phyloP scores from a whole-genome alignment of 2,888 invertebrate species.

The Caradrina kadenii region DNA sequence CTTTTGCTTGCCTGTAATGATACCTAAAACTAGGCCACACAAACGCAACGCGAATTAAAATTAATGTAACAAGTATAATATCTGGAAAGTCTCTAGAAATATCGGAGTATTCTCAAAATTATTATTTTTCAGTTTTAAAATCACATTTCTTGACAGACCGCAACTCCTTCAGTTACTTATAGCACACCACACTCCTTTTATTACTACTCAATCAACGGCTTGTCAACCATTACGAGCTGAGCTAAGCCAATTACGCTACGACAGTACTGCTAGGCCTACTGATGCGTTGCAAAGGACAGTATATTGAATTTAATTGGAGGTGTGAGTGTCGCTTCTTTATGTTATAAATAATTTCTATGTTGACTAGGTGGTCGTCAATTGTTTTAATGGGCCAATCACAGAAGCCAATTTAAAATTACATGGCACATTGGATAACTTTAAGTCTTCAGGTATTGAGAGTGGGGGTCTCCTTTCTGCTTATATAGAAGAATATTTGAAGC shows the following conservation, averaged over 20 bases:
- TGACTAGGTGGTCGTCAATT: background rate
- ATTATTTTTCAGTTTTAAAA: too few relatives aligned
- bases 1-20: background rate
- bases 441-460: background rate
- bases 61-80: background rate
- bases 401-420: background rate
- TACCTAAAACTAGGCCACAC: background rate
- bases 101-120: too few relatives aligned
- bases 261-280: background rate
- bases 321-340: background rate
- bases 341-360: background rate
- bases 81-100: too few relatives aligned
- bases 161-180: background rate
- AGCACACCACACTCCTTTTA: background rate
- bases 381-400: background rate
- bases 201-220: background rate
- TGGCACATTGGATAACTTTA: background rate
- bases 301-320: too few relatives aligned
- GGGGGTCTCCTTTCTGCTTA: background rate
- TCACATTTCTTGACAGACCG: too few relatives aligned
- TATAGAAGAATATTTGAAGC: background rate
- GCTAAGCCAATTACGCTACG: background rate
- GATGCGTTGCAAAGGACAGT: background rate
- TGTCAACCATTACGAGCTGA: background rate
- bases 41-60: background rate